These are phyloP conservation scores for Macropodus opercularis DNA, from an alignment of 2,797 vertebrate species.

Conservation along the genomic window DNA sequence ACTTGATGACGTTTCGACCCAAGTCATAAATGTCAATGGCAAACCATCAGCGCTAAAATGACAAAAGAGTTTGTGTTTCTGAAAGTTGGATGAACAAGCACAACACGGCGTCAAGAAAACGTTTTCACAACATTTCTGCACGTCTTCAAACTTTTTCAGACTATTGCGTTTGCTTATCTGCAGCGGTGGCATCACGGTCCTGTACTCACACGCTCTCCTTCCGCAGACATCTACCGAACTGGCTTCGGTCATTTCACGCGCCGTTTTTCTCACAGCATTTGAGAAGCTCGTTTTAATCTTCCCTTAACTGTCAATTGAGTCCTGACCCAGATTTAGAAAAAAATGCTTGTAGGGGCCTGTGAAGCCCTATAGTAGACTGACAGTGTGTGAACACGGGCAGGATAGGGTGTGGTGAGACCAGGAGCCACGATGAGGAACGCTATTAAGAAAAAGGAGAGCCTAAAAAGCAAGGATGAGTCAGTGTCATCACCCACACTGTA, in stretches of 20 bases:
- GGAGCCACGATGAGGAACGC: conserved; percentile 43
- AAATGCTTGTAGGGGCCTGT: conserved; percentile 43
- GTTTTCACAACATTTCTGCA: no score
- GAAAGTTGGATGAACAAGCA: conserved; percentile 14
- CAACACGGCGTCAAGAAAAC: conserved; percentile 4
- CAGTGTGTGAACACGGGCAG: conserved; percentile 24
- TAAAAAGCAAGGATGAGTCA: conserved; percentile 64
- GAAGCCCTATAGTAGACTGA: conserved; percentile 36
- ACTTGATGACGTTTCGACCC: no score
- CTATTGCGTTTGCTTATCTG: conserved; percentile 65
- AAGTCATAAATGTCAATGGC: no score
- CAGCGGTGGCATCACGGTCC: conserved; percentile 61
- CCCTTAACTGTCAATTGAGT: conserved; percentile 56
- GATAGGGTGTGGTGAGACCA: conserved; percentile 55
- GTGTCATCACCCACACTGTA: conserved; percentile 48
- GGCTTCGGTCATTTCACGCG: conserved; percentile 20
- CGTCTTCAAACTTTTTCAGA: conserved; percentile 46
- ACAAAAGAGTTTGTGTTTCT: conserved; percentile 4
- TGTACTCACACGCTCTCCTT: conserved; percentile 35
- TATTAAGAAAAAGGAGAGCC: conserved; percentile 37
- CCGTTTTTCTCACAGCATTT: conserved; percentile 49
- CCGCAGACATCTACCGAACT: conserved; percentile 39
- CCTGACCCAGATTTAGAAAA: conserved; percentile 59
- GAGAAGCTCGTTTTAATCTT: conserved; percentile 46
- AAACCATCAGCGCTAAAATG: conserved; percentile 2